Base-by-base conservation (phyloP, 1,140 invertebrate genomes). In the Hermetia illucens region DNA sequence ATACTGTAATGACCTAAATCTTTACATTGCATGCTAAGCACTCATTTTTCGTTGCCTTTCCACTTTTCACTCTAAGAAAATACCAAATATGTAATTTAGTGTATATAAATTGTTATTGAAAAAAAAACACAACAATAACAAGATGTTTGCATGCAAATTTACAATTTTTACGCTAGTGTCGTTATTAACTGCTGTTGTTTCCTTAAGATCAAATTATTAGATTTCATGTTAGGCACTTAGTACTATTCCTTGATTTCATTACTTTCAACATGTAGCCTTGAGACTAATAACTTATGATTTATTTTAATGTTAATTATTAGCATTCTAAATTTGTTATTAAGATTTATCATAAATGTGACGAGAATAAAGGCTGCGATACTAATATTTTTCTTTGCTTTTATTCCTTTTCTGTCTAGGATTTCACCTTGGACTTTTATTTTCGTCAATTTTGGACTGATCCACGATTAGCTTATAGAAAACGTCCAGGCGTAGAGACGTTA, bases 381-480 rank as follows among this genome's bases (percentile, higher is more conserved):
- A 41, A 40, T 36, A 19, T 10, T 22, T 34, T 37, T 34, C n/a
- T 39, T 39, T 17, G 38, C 38, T 42, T 38, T 29, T 38, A 3
- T 30, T 20, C 17, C 21, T 36, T 19, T 15, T 29, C 17, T 25
- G 13, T 43, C 36, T 65, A 95, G 91, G 92, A 97, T 71, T 97
- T 95, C 69, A 96, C 92, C 42, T 68, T 95, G 74, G 93, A 97
- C 72, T 92, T 97, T 74, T 96, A 96, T 77, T 93, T 95, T 71
- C 84, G 92, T 62, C 92, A 96, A 74, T 90, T 88, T 68, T 96
- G 93, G 92, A 90, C 82, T 56, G 93, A 97, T 67, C 86, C 87
- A 45, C 72, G 92, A 53, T 71, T 96, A 58, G 83, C 82, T 43
- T 95, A 92, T 69, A 79, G 78, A 63, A 82, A 86, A 64, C 69